phyloP scores from a whole-genome alignment of 2,797 vertebrate species.

The Sitta carolinensis region DNA sequence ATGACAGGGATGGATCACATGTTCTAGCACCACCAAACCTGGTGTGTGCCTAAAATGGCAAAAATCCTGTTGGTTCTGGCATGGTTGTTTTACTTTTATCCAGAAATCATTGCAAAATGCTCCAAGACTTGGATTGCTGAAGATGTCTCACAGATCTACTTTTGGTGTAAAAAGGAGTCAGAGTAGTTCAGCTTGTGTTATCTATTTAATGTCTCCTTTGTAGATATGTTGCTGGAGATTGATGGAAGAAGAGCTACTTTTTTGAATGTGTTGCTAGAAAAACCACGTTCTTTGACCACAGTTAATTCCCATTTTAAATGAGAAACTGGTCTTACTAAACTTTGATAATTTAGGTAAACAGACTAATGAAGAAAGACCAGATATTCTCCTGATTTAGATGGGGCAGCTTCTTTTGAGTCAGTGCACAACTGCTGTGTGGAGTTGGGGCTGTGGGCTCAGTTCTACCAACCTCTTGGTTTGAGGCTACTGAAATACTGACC shows the following conservation, averaged over 20 bases:
- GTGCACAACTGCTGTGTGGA: accelerated
- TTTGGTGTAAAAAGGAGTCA: neutral
- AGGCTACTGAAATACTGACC: neutral
- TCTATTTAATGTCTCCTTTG: neutral
- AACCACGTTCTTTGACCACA: neutral
- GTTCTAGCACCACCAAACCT: constrained; percentile 10
- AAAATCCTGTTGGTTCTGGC: neutral
- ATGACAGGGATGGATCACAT: neutral
- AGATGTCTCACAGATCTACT: neutral
- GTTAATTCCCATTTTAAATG: neutral
- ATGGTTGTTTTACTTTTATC: neutral
- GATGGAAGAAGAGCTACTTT: neutral
- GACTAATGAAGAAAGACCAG: neutral
- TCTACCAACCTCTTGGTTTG: neutral
- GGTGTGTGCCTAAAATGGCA: neutral
- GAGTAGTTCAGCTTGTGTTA: neutral
- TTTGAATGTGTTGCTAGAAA: neutral
- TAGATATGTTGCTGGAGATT: neutral
- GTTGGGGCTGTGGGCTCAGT: neutral
- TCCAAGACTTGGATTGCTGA: neutral
- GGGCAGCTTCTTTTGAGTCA: neutral
- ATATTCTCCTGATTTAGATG: neutral
- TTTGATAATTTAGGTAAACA: neutral
- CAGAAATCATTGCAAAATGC: neutral
- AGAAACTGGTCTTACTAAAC: neutral